Percentiles rank a stretch among this genome's conserved stretches.
phyloP scores from a whole-genome alignment of 2,888 invertebrate genomes.

The Ophion ventricosus region DNA sequence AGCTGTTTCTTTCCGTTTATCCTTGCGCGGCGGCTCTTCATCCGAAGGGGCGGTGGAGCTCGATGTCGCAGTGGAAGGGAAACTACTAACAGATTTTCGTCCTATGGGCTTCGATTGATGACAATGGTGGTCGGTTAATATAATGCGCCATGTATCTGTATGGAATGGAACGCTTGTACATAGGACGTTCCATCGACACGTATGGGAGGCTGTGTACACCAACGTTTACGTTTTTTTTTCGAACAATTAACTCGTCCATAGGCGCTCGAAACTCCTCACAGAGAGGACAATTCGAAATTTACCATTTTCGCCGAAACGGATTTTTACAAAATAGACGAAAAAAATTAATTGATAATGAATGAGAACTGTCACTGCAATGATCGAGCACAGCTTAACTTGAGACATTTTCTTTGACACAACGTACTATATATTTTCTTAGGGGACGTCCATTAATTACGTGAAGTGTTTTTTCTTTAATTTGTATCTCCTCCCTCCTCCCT shows the following conservation, averaged over 20 bases:
- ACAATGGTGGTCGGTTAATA: slow-evolving; percentile 76
- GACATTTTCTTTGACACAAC: too few species aligned
- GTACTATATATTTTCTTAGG: too few species aligned
- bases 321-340: not conserved
- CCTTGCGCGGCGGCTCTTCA: slow-evolving; percentile 31
- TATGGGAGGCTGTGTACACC: not conserved
- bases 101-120: slow-evolving; percentile 70
- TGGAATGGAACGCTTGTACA: slow-evolving; percentile 16
- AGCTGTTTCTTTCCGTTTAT: slow-evolving; percentile 52
- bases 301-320: not conserved
- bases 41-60: slow-evolving; percentile 58
- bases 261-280: not conserved
- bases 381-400: too few species aligned
- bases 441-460: too few species aligned
- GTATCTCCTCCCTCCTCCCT: too few species aligned
- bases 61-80: slow-evolving; percentile 56
- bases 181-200: slow-evolving; percentile 18
- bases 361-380: too few species aligned
- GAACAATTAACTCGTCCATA: not conserved
- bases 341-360: too few species aligned
- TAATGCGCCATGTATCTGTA: slow-evolving; percentile 19
- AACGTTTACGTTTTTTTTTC: not conserved
- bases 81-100: slow-evolving; percentile 62
- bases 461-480: too few species aligned
- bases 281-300: not conserved